Evolutionary conservation across 1,140 invertebrate species (phyloP).

Genomic region (Sesamia nonagrioides): DNA sequence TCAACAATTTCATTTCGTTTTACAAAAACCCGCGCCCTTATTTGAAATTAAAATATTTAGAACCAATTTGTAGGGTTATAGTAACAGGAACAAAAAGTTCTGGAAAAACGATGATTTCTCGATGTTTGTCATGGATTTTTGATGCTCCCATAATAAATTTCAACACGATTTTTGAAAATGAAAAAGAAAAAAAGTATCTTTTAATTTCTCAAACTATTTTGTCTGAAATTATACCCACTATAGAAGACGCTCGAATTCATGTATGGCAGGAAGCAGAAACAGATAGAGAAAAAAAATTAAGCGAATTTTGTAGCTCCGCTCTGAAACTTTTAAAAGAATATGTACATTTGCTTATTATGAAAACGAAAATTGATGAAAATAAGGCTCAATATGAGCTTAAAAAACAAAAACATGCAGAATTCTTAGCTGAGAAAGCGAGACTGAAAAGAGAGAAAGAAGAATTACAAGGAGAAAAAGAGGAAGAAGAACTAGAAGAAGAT

Average conservation of each 20-base stretch:
- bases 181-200: slow-evolving; percentile 76
- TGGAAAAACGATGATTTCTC: slow-evolving; percentile 77
- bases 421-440: neutral
- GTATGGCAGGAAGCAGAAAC: slow-evolving; percentile 72
- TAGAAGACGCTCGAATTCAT: slow-evolving; percentile 74
- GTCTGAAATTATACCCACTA: slow-evolving; percentile 76
- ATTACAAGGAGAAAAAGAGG: neutral
- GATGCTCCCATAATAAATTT: slow-evolving; percentile 70
- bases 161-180: slow-evolving; percentile 62
- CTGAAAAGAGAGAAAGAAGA: slow-evolving; percentile 21
- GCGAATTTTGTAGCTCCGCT: slow-evolving; percentile 65
- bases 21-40: slow-evolving; percentile 88
- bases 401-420: neutral
- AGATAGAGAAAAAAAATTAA: slow-evolving; percentile 68
- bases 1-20: slow-evolving; percentile 82
- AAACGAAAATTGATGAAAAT: slow-evolving; percentile 16
- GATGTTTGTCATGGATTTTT: slow-evolving; percentile 80
- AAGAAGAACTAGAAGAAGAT: slow-evolving; percentile 1
- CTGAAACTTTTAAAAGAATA: slow-evolving; percentile 62
- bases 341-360: slow-evolving; percentile 60
- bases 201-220: slow-evolving; percentile 74
- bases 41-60: slow-evolving; percentile 78
- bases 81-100: slow-evolving; percentile 75
- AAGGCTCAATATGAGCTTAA: neutral
- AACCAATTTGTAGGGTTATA: slow-evolving; percentile 79